A percentile compares a stretch with the other conserved stretches of the same genome.
Evolutionary conservation across 2,888 invertebrate species (phyloP).

Genomic region (Sepiola atlantica): DNA sequence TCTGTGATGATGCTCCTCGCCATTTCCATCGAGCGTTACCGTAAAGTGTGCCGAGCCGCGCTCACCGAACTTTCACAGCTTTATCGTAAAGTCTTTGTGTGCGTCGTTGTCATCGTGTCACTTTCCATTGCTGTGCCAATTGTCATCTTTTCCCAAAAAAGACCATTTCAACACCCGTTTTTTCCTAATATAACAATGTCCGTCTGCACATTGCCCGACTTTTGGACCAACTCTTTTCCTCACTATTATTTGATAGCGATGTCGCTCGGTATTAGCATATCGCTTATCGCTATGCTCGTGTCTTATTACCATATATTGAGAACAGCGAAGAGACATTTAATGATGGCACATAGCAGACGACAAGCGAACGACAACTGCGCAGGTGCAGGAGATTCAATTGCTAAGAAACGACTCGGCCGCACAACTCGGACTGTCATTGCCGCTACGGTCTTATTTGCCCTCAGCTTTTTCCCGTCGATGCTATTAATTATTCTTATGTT

Average conservation of each 20-base stretch:
- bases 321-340: background rate
- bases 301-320: background rate
- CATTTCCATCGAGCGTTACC: constrained; percentile 32
- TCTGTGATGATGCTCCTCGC: background rate
- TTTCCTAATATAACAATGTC: background rate
- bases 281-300: background rate
- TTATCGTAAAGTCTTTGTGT: background rate
- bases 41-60: background rate
- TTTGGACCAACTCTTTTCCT: background rate
- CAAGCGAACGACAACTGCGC: no score
- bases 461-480: background rate
- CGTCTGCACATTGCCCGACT: background rate
- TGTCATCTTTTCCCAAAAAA: background rate
- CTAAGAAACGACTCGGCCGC: background rate
- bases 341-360: no score
- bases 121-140: background rate
- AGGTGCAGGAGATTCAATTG: background rate
- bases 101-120: background rate
- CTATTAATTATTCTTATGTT: background rate
- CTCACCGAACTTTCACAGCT: background rate
- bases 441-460: background rate
- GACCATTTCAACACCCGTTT: background rate
- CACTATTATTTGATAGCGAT: background rate
- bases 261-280: background rate
- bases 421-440: background rate